phyloP scores from a whole-genome alignment of 2,888 invertebrate genomes.

The Salpingus planirostris region DNA sequence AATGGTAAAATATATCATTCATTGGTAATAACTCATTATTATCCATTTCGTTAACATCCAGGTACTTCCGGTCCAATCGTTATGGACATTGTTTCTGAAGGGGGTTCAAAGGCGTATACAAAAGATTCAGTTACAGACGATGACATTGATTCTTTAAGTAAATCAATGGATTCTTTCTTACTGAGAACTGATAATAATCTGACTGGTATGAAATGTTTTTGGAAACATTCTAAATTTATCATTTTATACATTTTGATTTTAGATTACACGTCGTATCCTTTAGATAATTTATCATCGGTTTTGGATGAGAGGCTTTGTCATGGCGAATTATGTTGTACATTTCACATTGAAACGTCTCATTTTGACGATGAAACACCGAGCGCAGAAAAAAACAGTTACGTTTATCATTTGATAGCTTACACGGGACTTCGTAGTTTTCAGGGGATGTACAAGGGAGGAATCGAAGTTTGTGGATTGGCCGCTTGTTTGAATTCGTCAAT shows the following conservation, averaged over 20 bases:
- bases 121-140: slow-evolving; percentile 4
- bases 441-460: neutral
- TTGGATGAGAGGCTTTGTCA: no score
- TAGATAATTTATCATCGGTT: no score
- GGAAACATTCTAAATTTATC: no score
- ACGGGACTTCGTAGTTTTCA: neutral
- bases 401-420: neutral
- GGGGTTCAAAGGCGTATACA: slow-evolving; percentile 13
- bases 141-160: slow-evolving; percentile 23
- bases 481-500: neutral
- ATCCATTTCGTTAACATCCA: no score
- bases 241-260: no score
- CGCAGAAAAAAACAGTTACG: neutral
- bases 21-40: no score
- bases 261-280: no score
- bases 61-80: slow-evolving; percentile 19
- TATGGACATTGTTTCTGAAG: slow-evolving; percentile 13
- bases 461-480: neutral
- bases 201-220: slow-evolving; percentile 15
- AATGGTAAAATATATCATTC: no score
- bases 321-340: neutral
- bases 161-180: slow-evolving; percentile 25
- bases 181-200: slow-evolving; percentile 21
- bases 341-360: neutral
- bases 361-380: neutral